These are phyloP conservation scores for Nestor notabilis DNA, from an alignment of 2,113 vertebrate species.

Conservation along the genomic window DNA sequence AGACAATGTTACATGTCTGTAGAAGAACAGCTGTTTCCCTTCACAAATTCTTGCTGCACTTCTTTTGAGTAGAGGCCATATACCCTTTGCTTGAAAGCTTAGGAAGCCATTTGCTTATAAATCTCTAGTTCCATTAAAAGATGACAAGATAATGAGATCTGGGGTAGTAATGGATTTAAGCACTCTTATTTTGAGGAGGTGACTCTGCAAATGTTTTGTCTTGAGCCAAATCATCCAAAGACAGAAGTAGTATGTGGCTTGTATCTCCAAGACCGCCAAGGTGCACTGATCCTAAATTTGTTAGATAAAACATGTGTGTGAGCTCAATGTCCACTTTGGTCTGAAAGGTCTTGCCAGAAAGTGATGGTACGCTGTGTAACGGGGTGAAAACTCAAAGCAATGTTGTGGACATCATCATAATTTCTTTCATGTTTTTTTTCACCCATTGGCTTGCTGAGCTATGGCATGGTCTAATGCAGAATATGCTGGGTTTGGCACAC, in stretches of 20 bases:
- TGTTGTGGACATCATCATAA: neutral
- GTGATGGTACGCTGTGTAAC: fast-evolving
- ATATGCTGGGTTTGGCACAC: neutral
- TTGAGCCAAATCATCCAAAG: neutral
- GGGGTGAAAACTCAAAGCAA: neutral
- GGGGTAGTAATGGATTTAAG: neutral
- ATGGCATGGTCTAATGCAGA: neutral
- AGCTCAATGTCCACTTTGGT: neutral
- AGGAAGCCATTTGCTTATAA: neutral
- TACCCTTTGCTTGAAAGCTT: neutral
- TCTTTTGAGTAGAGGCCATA: neutral
- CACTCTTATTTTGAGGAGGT: neutral
- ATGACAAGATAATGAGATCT: neutral
- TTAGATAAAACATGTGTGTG: neutral
- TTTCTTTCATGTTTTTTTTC: neutral
- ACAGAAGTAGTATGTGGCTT: neutral
- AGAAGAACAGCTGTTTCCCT: neutral
- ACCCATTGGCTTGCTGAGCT: neutral
- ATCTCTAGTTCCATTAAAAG: neutral
- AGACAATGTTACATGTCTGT: neutral
- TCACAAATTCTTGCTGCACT: neutral
- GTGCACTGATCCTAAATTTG: neutral
- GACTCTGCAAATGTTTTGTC: neutral
- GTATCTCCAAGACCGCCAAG: neutral
- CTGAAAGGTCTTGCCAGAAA: neutral